Conservation (phyloP, 2,797 vertebrate species). For the Microcaecilia unicolor region DNA sequence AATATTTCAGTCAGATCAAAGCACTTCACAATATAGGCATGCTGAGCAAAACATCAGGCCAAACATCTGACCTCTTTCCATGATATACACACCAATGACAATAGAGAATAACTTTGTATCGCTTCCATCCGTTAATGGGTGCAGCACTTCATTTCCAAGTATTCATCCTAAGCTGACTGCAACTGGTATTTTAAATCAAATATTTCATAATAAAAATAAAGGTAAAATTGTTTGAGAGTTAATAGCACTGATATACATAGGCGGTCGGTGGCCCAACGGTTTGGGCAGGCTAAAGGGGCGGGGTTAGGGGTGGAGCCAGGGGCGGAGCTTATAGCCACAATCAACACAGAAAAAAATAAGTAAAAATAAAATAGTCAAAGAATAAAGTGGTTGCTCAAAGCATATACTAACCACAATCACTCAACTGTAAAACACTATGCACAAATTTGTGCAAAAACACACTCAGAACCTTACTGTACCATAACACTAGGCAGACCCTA, state of each 20-base stretch:
- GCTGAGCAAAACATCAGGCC: neutral
- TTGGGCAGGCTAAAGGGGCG: no score
- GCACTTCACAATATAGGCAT: conserved; percentile 10
- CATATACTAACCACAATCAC: no score
- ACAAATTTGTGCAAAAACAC: no score
- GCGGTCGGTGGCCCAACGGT: no score
- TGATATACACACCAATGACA: neutral
- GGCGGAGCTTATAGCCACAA: no score
- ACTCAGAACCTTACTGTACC: no score
- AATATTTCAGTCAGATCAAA: conserved; percentile 14
- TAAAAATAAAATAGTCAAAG: no score
- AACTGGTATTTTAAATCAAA: conserved; percentile 4
- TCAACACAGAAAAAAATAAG: no score
- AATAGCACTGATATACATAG: neutral
- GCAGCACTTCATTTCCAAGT: conserved; percentile 3
- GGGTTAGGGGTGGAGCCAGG: no score
- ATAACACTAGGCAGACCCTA: no score
- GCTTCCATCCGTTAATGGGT: neutral
- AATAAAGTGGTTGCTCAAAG: no score
- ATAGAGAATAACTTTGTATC: neutral
- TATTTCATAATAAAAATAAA: conserved; percentile 25
- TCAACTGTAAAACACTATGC: no score
- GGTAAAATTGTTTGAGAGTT: conserved; percentile 20
- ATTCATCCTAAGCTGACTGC: conserved; percentile 9
- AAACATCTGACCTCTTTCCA: neutral